Conservation (phyloP, 2,888 invertebrate genomes). For the Drosophila seclusa region DNA sequence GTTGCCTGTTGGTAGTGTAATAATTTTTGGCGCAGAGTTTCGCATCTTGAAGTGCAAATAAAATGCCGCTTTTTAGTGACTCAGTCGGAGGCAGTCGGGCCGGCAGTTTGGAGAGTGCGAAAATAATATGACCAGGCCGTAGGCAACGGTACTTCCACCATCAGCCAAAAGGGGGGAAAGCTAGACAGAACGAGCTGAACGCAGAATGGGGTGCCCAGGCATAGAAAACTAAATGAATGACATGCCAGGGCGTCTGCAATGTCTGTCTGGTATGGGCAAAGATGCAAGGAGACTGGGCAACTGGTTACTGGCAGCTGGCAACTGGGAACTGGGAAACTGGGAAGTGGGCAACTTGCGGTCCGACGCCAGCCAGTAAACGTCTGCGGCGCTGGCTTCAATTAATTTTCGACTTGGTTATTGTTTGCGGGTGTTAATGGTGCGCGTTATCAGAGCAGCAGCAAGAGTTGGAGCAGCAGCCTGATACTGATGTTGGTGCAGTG, state of each 20-base stretch:
- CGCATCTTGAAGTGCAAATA: constrained; percentile 74
- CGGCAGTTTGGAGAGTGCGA: constrained; percentile 54
- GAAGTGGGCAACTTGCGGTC: constrained; percentile 51
- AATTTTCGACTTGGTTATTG: constrained; percentile 77
- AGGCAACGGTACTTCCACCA: constrained; percentile 45
- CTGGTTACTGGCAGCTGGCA: neutral
- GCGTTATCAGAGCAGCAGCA: constrained; percentile 34
- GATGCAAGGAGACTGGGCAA: neutral
- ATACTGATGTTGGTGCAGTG: constrained; percentile 5
- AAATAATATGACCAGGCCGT: constrained; percentile 62
- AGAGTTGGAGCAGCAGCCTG: neutral
- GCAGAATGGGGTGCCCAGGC: constrained; percentile 27
- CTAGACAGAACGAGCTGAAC: constrained; percentile 6
- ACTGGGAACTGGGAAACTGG: neutral
- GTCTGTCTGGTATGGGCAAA: constrained; percentile 42
- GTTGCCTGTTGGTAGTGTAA: constrained; percentile 51
- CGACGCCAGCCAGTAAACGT: constrained; percentile 55
- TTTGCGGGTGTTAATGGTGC: constrained; percentile 69
- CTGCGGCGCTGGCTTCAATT: constrained; percentile 80
- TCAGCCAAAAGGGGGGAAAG: neutral
- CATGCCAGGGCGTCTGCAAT: constrained; percentile 67
- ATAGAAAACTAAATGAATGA: constrained; percentile 68
- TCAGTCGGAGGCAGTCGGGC: constrained; percentile 60
- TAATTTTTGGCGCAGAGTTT: constrained; percentile 69
- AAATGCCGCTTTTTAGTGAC: constrained; percentile 76